These are phyloP conservation scores for Sarcoramphus papa DNA, from an alignment of 2,797 vertebrate species.

Conservation along the genomic window DNA sequence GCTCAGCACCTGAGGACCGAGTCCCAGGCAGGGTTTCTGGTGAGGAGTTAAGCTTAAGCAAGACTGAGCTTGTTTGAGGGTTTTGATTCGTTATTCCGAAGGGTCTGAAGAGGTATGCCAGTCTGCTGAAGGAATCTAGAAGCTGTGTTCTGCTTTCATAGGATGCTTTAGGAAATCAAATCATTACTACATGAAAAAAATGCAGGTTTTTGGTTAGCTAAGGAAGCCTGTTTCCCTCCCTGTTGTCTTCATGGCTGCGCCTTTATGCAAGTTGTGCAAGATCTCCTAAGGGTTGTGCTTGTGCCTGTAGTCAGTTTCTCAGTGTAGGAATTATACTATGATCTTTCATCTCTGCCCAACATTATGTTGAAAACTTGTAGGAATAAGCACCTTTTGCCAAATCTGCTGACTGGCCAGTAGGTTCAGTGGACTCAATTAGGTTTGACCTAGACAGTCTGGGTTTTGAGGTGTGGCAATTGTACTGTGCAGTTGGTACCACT, in stretches of 20 bases:
- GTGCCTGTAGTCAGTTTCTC: background rate
- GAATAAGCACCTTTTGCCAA: background rate
- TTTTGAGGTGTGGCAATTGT: background rate
- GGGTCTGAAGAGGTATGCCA: background rate
- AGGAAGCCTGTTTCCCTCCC: background rate
- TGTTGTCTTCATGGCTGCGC: rapidly evolving
- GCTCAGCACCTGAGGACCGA: background rate
- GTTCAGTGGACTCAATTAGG: background rate
- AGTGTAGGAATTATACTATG: no score
- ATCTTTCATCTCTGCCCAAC: background rate
- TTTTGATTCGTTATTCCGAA: background rate
- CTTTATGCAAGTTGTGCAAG: background rate
- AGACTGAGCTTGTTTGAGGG: background rate
- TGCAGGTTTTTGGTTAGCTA: background rate
- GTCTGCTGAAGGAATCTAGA: background rate
- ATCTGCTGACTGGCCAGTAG: background rate
- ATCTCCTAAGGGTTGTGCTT: background rate
- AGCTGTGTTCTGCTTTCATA: background rate
- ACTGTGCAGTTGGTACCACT: background rate
- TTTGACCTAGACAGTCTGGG: background rate
- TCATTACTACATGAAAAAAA: background rate
- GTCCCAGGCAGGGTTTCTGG: background rate
- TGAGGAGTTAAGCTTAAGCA: background rate
- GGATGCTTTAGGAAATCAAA: background rate
- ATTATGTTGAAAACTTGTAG: background rate